Base-by-base conservation (phyloP, 2,113 vertebrate genomes). In the Ardeotis arabs region DNA sequence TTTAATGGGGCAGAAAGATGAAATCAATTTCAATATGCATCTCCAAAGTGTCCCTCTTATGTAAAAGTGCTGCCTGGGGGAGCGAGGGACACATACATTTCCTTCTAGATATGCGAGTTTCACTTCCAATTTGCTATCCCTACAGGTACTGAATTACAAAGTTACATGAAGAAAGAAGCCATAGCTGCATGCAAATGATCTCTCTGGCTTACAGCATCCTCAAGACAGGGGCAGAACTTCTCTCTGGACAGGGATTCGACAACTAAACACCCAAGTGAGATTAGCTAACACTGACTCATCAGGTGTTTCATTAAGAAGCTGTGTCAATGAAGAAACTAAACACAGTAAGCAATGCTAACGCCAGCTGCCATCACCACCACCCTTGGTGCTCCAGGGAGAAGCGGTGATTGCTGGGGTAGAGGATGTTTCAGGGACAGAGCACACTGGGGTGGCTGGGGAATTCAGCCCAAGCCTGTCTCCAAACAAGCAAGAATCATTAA, bases 1-100 rank as follows among this genome's bases (percentile, higher is more conserved):
- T 92, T 97, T 95, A 97, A 95, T 80, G 91, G 85, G 75, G 80
- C 86, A 97, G 94, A 96, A 94, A 92, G 95, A 95, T 87, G 68
- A 96, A 91, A 92, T 68, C 73, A 78, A 73, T 95, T 93, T 86
- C 88, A 94, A 82, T 60, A 92, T 55, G 78, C 21, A 81, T 87
- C 93, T 86, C 83, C 78, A 55, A 89, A 93, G 73, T 12, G 28
- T 84, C 84, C 83, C 47, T 93, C 66, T 90, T 52, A 69, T 21
- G 70, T 66, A 68, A 89, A 95, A 97, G 68, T 14, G 59, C 29
- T 87, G 53, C 78, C 68, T 63, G 50, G 74, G 70, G 87, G 93
- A 93, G 49, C 1, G 10, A 84, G n/a, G 84, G 62, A 75, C 25
- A 87, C 66, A 39, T 5, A 64, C 67, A 62, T 74, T 86, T 52